A percentile compares a stretch with the other conserved stretches of the same genome.
Conservation (phyloP, 2,888 invertebrate genomes). For the Drosophila demipolita region DNA sequence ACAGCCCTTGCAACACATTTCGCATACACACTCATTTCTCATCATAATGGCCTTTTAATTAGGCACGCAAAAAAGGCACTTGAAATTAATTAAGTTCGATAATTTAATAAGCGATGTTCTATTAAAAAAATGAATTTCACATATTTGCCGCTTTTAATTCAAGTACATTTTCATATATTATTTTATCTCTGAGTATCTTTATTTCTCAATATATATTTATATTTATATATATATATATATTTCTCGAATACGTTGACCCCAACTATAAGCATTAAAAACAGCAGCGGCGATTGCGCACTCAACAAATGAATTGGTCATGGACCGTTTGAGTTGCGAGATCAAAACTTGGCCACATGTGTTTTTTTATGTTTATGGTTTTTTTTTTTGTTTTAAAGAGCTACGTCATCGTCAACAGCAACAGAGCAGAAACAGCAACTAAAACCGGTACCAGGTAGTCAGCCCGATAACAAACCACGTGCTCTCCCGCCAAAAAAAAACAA, state of each 20-base stretch:
- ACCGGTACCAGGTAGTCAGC: conserved; percentile 53
- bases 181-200: conserved; percentile 4
- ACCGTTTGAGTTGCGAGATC: conserved; percentile 52
- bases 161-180: conserved; percentile 11
- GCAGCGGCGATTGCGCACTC: conserved; percentile 57
- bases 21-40: conserved; percentile 27
- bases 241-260: conserved; percentile 63
- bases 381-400: conserved; percentile 43
- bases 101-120: conserved; percentile 59
- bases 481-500: conserved; percentile 47
- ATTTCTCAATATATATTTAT: neutral
- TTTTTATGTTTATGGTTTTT: neutral
- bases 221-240: conserved; percentile 19
- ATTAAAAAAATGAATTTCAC: conserved; percentile 11
- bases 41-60: conserved; percentile 69
- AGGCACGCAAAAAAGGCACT: conserved; percentile 54
- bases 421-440: conserved; percentile 33
- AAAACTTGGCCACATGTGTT: conserved; percentile 54
- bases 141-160: conserved; percentile 20
- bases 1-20: conserved; percentile 36
- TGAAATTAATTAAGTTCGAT: conserved; percentile 59
- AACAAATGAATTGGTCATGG: conserved; percentile 67
- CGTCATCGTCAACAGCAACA: conserved; percentile 60
- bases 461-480: conserved; percentile 64
- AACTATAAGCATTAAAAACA: conserved; percentile 9